Evolutionary conservation across 2,888 invertebrate genomes (phyloP).

Genomic region (Sphaerophoria rueppellii): DNA sequence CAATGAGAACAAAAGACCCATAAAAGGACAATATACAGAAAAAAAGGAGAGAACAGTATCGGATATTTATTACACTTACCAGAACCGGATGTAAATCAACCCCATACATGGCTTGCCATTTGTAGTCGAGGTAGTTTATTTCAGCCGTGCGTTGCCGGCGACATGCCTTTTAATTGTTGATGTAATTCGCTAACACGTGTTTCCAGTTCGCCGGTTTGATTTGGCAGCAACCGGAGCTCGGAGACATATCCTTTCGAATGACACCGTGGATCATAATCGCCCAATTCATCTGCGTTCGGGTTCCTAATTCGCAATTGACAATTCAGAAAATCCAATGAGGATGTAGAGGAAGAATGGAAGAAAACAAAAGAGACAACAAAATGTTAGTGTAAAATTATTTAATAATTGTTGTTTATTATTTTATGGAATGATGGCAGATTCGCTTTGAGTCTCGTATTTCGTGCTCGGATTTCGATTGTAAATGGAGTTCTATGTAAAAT

Average conservation of each 20-base stretch:
- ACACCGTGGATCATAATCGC: slow-evolving; percentile 94
- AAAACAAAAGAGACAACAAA: slow-evolving; percentile 33
- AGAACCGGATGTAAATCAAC: slow-evolving; percentile 98
- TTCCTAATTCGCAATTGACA: too few species aligned
- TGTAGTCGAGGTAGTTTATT: slow-evolving; percentile 96
- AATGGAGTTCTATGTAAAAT: too few species aligned
- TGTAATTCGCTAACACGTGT: slow-evolving; percentile 93
- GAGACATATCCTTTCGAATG: slow-evolving; percentile 96
- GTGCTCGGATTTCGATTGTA: too few species aligned
- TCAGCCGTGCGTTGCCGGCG: slow-evolving; percentile 95
- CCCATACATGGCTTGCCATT: slow-evolving; percentile 99
- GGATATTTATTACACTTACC: slow-evolving; percentile 85
- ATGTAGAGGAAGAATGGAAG: slow-evolving; percentile 36
- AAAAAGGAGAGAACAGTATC: slow-evolving; percentile 21
- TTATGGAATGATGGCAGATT: slow-evolving; percentile 1
- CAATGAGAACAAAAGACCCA: neutral
- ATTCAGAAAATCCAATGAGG: slow-evolving; percentile 7
- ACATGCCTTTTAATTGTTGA: slow-evolving; percentile 88
- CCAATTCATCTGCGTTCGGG: slow-evolving; percentile 91
- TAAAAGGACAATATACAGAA: neutral
- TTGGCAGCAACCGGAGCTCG: slow-evolving; percentile 95
- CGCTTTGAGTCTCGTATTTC: too few species aligned
- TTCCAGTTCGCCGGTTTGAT: slow-evolving; percentile 96
- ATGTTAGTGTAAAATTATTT: slow-evolving; percentile 15
- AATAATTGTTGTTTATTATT: slow-evolving; percentile 52